Evolutionary conservation across 1,140 invertebrate species (phyloP).

Genomic region (Ganaspis sp.): DNA sequence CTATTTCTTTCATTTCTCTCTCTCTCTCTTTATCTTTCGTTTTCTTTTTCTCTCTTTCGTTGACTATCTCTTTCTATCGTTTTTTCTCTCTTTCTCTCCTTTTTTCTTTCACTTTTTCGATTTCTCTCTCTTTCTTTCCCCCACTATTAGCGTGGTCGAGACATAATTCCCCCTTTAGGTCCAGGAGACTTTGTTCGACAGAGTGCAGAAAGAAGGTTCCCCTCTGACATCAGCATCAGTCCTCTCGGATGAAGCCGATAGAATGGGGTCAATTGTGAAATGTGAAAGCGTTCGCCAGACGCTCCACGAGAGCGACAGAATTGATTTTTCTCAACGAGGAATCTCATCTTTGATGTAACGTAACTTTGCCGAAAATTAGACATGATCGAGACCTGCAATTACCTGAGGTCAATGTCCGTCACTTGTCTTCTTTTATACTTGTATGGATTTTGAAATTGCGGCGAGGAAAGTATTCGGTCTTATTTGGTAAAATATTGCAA

Average conservation of each 20-base stretch:
- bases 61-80: slow-evolving; percentile 30
- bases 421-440: slow-evolving; percentile 43
- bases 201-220: slow-evolving; percentile 44
- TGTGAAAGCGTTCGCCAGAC: slow-evolving; percentile 58
- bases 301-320: slow-evolving; percentile 40
- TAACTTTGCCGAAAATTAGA: slow-evolving; percentile 47
- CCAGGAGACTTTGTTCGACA: slow-evolving; percentile 44
- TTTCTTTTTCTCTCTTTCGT: too few species aligned
- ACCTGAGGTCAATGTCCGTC: slow-evolving; percentile 44
- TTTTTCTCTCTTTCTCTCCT: slow-evolving; percentile 43
- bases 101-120: slow-evolving; percentile 36
- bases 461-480: too few species aligned
- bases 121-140: slow-evolving; percentile 44
- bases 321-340: slow-evolving; percentile 53
- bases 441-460: too few species aligned
- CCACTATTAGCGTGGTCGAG: slow-evolving; percentile 7
- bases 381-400: slow-evolving; percentile 4
- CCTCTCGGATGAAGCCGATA: slow-evolving; percentile 54
- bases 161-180: slow-evolving; percentile 34
- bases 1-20: too few species aligned
- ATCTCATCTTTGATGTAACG: slow-evolving; percentile 34
- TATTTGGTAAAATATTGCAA: too few species aligned
- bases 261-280: slow-evolving; percentile 67
- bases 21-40: too few species aligned
- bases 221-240: slow-evolving; percentile 44